phyloP scores from a whole-genome alignment of 2,797 vertebrate species.

The Etheostoma perlongum region DNA sequence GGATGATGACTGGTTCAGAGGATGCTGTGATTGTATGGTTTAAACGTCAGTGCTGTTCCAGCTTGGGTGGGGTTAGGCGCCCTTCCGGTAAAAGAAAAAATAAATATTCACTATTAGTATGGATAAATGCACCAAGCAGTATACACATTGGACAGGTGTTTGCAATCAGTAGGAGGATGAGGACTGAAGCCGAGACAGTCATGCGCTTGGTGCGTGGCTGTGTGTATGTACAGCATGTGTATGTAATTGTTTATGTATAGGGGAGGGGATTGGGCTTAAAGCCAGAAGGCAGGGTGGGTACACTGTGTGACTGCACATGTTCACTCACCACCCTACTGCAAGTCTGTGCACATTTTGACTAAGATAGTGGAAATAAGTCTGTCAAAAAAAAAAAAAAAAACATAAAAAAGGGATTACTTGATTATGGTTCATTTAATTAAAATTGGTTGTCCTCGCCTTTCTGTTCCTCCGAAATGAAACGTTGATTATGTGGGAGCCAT shows the following conservation, averaged over 20 bases:
- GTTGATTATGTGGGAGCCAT: constrained; percentile 40
- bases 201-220: constrained; percentile 16
- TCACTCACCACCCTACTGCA: constrained; percentile 57
- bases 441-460: constrained; percentile 30
- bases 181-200: constrained; percentile 32
- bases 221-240: constrained; percentile 8
- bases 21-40: constrained; percentile 38
- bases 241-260: constrained; percentile 40
- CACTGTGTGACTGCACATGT: constrained; percentile 66
- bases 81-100: constrained; percentile 13
- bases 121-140: constrained; percentile 36
- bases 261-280: constrained; percentile 54
- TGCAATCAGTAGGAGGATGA: constrained; percentile 31
- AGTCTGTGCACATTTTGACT: constrained; percentile 61
- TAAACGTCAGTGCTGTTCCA: constrained; percentile 26
- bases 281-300: constrained; percentile 70
- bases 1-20: constrained; percentile 33
- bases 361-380: constrained; percentile 37
- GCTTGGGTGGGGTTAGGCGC: not conserved
- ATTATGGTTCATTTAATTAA: constrained; percentile 31
- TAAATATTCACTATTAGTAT: constrained; percentile 2
- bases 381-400: constrained; percentile 37
- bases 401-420: constrained; percentile 24
- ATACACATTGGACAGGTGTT: constrained; percentile 44
- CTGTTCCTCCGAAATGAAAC: constrained; percentile 38